A percentile compares a stretch with the other conserved stretches of the same genome.
Evolutionary conservation across 2,113 vertebrate species (phyloP).

Genomic region (Ailuropoda melanoleuca): DNA sequence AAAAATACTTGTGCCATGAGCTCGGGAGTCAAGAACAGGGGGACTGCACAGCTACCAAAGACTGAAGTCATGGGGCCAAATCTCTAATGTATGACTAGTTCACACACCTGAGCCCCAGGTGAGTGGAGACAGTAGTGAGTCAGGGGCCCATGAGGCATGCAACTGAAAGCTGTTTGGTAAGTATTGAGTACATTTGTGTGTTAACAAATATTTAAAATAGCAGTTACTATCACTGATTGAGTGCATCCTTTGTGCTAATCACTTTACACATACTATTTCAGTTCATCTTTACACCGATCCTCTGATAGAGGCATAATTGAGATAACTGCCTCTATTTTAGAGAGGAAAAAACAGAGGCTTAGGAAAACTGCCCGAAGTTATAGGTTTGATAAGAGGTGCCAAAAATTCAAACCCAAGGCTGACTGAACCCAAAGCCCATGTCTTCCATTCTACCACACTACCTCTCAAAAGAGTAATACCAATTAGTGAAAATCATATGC

Average conservation of each 20-base stretch:
- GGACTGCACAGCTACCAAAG: background rate
- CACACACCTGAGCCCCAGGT: background rate
- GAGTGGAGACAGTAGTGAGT: background rate
- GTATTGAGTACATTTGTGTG: constrained; percentile 21
- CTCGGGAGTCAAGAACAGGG: background rate
- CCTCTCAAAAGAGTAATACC: constrained; percentile 22
- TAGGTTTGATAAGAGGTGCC: background rate
- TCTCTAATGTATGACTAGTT: background rate
- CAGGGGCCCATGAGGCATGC: background rate
- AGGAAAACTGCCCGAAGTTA: constrained; percentile 8
- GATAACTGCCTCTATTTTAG: constrained; percentile 29
- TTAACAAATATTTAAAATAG: constrained; percentile 27
- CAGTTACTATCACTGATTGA: background rate
- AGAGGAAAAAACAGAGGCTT: constrained; percentile 20
- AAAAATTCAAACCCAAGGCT: constrained; percentile 33
- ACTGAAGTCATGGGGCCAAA: constrained; percentile 30
- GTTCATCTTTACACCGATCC: background rate
- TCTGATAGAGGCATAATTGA: background rate
- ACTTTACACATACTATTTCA: background rate
- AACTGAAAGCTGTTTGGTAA: background rate
- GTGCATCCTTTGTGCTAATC: constrained; percentile 6
- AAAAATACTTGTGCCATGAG: constrained; percentile 59
- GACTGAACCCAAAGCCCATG: background rate
- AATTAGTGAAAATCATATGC: background rate
- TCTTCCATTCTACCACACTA: constrained; percentile 15